phyloP scores from a whole-genome alignment of 2,113 vertebrate species.

The Acrocephalus kingi region DNA sequence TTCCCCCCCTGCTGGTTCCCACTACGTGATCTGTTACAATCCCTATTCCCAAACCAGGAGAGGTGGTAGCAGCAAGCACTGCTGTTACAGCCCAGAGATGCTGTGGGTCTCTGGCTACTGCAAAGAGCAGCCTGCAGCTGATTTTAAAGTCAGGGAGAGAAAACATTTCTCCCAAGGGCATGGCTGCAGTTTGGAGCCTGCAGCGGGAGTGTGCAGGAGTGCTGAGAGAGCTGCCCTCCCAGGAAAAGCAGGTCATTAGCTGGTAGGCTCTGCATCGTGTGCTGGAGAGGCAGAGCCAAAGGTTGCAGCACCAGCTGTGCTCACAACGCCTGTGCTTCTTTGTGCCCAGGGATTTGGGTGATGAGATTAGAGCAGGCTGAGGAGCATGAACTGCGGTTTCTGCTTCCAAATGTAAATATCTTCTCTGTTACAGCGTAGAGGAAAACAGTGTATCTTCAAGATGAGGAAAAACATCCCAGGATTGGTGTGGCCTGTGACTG shows the following conservation, averaged over 20 bases:
- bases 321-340: not conserved
- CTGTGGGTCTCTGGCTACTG: not conserved
- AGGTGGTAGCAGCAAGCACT: not conserved
- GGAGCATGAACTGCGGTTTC: not conserved
- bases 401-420: not conserved
- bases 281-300: not conserved
- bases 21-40: not conserved
- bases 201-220: rapidly evolving
- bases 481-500: not conserved
- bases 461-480: not conserved
- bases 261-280: not conserved
- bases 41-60: not conserved
- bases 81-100: not conserved
- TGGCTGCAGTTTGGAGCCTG: not conserved
- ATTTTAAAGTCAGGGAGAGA: not conserved
- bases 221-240: not conserved
- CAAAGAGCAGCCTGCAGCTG: not conserved
- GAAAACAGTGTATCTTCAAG: not conserved
- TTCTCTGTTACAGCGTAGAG: not conserved
- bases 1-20: rapidly evolving
- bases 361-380: slow-evolving; percentile 4
- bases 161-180: not conserved
- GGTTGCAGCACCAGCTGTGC: slow-evolving; percentile 1
- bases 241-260: not conserved
- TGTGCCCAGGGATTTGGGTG: not conserved